These are phyloP conservation scores for Melanerpes formicivorus DNA, from an alignment of 2,113 vertebrate genomes.

Conservation along the genomic window DNA sequence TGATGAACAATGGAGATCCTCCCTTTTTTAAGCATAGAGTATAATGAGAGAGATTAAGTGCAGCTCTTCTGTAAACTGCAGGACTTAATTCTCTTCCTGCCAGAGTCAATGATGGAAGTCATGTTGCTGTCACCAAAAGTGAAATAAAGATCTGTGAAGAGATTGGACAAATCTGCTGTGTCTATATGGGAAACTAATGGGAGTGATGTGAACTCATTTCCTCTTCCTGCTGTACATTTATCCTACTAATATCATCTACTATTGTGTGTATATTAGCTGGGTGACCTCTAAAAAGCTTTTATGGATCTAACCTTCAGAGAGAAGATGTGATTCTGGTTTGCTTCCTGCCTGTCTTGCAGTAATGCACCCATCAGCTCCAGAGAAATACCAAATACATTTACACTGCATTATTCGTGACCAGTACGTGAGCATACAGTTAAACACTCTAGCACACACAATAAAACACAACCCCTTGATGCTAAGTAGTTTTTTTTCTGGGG, in stretches of 20 bases:
- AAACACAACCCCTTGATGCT: not conserved
- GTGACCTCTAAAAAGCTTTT: not conserved
- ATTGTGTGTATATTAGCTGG: not conserved
- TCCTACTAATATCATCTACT: not conserved
- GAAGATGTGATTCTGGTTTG: not conserved
- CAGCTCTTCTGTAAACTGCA: not conserved
- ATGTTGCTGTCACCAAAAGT: constrained; percentile 21
- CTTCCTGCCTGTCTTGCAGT: not conserved
- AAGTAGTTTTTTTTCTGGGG: not conserved
- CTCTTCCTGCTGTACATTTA: constrained; percentile 41
- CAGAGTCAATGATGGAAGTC: not conserved
- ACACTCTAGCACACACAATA: not conserved
- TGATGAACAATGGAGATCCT: not conserved
- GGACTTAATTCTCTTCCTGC: constrained; percentile 26
- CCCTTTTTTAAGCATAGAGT: not conserved
- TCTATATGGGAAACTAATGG: not conserved
- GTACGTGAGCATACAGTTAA: not conserved
- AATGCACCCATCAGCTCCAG: not conserved
- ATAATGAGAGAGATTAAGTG: not conserved
- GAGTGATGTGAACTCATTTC: constrained; percentile 23
- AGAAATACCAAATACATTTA: not conserved
- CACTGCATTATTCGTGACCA: not conserved
- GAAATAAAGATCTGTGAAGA: constrained; percentile 43
- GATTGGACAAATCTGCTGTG: constrained; percentile 16
- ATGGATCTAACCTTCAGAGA: not conserved